Evolutionary conservation across 1,140 invertebrate species (phyloP).

Genomic region (Magallana gigas): DNA sequence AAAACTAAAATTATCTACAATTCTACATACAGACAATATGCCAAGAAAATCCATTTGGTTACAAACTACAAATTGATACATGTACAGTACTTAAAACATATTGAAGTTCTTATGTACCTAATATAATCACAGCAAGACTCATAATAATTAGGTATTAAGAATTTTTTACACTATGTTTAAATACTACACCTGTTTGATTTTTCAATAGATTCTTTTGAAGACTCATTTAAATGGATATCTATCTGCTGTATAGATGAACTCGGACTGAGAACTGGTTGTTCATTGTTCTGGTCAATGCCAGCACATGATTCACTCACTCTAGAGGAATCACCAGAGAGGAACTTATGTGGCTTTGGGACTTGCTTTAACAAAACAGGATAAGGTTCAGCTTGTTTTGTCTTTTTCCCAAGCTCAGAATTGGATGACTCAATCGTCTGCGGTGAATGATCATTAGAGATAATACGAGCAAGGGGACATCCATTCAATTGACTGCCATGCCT

Average conservation of each 20-base stretch:
- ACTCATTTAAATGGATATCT: background rate
- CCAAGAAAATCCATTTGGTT: too few species aligned
- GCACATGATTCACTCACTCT: background rate
- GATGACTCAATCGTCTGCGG: background rate
- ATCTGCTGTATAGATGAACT: background rate
- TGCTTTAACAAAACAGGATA: background rate
- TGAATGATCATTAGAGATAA: background rate
- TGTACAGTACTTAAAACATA: too few species aligned
- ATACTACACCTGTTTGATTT: background rate
- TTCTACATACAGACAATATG: too few species aligned
- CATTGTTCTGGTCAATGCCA: background rate
- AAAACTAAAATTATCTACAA: background rate
- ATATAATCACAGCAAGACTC: too few species aligned
- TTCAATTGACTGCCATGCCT: background rate
- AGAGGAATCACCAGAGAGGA: background rate
- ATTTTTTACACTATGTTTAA: background rate
- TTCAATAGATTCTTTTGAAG: background rate
- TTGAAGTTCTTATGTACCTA: too few species aligned
- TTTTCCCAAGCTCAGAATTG: background rate
- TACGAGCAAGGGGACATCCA: background rate
- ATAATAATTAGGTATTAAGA: too few species aligned
- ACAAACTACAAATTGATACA: too few species aligned
- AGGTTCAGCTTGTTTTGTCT: background rate
- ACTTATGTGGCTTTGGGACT: background rate
- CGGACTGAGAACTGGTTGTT: background rate